Base-by-base conservation (phyloP, 2,888 invertebrate genomes). In the Stramonita haemastoma region DNA sequence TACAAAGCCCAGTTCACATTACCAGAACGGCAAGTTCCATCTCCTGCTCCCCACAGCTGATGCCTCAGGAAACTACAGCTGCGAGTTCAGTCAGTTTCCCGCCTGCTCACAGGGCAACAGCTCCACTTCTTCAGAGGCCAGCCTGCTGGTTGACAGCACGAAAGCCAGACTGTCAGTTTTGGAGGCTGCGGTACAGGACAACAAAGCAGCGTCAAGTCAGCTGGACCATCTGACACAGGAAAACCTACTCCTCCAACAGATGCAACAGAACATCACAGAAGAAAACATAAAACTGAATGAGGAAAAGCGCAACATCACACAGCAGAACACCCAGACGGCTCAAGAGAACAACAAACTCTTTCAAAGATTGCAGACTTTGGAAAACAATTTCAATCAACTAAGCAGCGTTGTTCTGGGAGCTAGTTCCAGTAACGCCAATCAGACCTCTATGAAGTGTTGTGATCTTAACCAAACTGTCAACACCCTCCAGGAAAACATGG, bases 21-120 rank as follows among this genome's bases (percentile, higher is more conserved):
- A 81, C 81, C 22, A 81, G 36, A 15, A 81, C 81, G 81, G 81
- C 36, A 36, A 81, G 81, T 81, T 81, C 46, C 81, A 81, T n/a
- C 81, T 81, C 36, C 81, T 36, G 22, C 81, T 81, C 36, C 5
- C 36, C 11, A 11, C 19, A 13, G 11, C 36, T n/a, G 29, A 81
- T 8, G 46, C 81, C 26, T 46, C 36, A 5, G 81, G 81, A 6
- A 81, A 36, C 46, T 81, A 81, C 81, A 81, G 22, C 36, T 81
- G 81, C 46, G 36, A 81, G 29, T 36, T 46, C 15, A 19, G 36
- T 4, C 36, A 81, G 36, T 2, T 36, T 22, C 4, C 32, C 32
- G 8, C 19, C 36, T 81, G 81, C 36, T 29, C 29, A 17, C 46
- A 81, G 0, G 46, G 46, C 81, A 81, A 36, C 81, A 46, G 22